Base-by-base conservation (phyloP, 2,113 vertebrate genomes). In the Herpetotheres cachinnans region DNA sequence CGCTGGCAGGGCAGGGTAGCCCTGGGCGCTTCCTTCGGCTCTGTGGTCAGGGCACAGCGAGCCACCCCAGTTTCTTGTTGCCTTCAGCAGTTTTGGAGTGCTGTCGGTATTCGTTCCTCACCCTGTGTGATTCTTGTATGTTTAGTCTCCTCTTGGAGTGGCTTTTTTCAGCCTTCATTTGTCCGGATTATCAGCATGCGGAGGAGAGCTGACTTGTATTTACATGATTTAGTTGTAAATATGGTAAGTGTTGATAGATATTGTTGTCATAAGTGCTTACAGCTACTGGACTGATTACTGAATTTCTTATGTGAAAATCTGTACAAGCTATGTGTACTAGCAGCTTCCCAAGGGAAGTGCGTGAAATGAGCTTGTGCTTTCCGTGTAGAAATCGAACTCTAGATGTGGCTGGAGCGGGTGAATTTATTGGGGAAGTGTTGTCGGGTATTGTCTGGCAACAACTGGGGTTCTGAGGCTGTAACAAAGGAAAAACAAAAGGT, bases 201-300 rank as follows among this genome's bases (percentile, higher is more conserved):
- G 92, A 67, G 86, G 77, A 82, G 94, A 86, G 76, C 78, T 76
- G 89, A 22, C 90, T 93, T 7, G 63, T 92, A 82, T 95, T 97
- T 97, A 91, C 89, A 85, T 96, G 96, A 82, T 95, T 96, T 96
- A 76, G 82, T 89, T 97, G 92, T 93, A 94, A 97, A 96, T 94
- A 66, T 26, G 40, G 74, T 47, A 81, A 89, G 80, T 56, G 92
- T 96, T 93, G 88, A 96, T 97, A 77, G 77, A 84, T 90, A 94
- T 71, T 97, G 97, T 96, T 96, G 86, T 96, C 96, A 82, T 58
- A 91, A 94, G 94, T 58, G 54, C 82, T 97, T 95, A 81, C 87
- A 72, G 93, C 87, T 92, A 11, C 74, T 67, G 94, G 73, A 81
- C 86, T 89, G 85, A 90, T 88, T 73, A 34, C 67, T 92, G 78